phyloP scores from a whole-genome alignment of 2,113 vertebrate genomes.

The Channa maculata region DNA sequence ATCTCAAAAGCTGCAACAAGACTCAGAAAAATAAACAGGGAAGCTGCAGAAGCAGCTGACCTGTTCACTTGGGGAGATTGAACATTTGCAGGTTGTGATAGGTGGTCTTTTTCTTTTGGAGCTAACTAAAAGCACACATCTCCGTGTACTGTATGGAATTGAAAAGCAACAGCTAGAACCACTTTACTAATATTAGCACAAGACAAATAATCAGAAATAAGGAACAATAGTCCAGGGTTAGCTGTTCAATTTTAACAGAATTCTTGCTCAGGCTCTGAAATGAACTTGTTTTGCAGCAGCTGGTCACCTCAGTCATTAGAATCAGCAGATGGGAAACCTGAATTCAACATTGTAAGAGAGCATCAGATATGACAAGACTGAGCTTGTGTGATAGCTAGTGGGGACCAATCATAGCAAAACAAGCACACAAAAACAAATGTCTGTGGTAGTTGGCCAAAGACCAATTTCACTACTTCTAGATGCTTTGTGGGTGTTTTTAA shows the following conservation, averaged over 20 bases:
- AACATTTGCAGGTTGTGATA: not conserved
- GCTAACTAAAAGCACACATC: not conserved
- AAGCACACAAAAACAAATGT: not conserved
- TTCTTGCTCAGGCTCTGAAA: not conserved
- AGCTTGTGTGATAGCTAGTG: not conserved
- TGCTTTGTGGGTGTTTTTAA: not conserved
- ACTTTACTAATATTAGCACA: not conserved
- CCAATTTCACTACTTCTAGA: not conserved
- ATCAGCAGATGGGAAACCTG: not conserved
- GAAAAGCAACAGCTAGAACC: not conserved
- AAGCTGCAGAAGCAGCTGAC: conserved; percentile 7
- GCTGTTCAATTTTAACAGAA: not conserved
- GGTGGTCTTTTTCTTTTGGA: conserved; percentile 21
- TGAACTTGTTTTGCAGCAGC: not conserved
- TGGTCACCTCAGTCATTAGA: not conserved
- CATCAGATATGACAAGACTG: not conserved
- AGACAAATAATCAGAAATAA: not conserved
- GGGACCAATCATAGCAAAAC: too few relatives aligned
- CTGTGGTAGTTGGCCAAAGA: not conserved
- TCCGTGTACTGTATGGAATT: not conserved
- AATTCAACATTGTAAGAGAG: too few relatives aligned
- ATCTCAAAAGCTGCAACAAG: not conserved
- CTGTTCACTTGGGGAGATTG: not conserved
- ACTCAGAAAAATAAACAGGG: not conserved
- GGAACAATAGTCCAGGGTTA: not conserved